These are phyloP conservation scores for Aphaenogaster floridana DNA, from an alignment of 1,140 invertebrate species.

Conservation along the genomic window DNA sequence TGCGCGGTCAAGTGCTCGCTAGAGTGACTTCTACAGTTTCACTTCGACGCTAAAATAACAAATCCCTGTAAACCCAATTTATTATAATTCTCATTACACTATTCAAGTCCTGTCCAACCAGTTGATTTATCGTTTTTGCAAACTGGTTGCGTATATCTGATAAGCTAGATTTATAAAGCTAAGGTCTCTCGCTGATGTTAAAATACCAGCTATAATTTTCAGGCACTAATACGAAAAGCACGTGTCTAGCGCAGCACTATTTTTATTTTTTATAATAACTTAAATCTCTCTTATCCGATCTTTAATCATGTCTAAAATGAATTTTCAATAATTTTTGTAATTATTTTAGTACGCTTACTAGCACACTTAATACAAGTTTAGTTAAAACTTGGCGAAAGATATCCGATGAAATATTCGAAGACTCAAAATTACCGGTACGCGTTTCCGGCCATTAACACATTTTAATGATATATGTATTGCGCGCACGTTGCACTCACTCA, in stretches of 20 bases:
- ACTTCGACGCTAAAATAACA: constrained; percentile 9
- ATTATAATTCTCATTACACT: constrained; percentile 38
- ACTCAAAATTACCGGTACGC: neutral
- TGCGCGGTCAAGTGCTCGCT: constrained; percentile 16
- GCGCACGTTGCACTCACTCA: neutral
- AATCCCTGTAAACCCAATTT: constrained; percentile 41
- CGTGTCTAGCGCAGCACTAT: neutral
- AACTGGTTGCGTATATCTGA: constrained; percentile 22
- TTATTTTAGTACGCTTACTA: neutral
- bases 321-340: neutral
- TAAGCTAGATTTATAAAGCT: constrained; percentile 41
- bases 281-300: neutral
- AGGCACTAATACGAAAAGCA: neutral
- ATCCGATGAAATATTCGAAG: constrained; percentile 3
- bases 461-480: constrained; percentile 4
- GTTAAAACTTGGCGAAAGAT: neutral
- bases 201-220: neutral
- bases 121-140: constrained; percentile 41
- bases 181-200: constrained; percentile 12
- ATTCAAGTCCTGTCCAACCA: neutral
- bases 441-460: constrained; percentile 5
- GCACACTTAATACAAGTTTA: neutral
- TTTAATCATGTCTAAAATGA: neutral
- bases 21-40: constrained; percentile 3
- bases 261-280: neutral